These are phyloP conservation scores for Pammene fasciana DNA, from an alignment of 2,888 invertebrate genomes.

Conservation along the genomic window DNA sequence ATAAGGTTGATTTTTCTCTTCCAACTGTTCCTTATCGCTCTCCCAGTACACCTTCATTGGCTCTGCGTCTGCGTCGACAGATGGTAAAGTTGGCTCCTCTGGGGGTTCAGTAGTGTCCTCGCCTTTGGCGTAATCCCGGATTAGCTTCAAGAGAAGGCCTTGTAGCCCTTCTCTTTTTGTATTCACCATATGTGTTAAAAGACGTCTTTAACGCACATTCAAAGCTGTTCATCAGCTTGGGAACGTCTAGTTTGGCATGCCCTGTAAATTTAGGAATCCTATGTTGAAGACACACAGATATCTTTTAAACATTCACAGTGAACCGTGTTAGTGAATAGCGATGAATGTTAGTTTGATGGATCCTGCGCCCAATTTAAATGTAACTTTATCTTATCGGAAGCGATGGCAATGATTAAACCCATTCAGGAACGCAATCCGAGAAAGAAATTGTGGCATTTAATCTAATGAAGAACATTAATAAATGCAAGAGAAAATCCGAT, in stretches of 20 bases:
- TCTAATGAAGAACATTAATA: conserved; percentile 21
- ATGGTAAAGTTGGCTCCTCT: conserved; percentile 50
- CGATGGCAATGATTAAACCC: conserved; percentile 64
- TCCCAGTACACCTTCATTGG: conserved; percentile 80
- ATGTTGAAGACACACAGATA: conserved; percentile 83
- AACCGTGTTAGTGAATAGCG: conserved; percentile 59
- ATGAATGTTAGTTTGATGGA: conserved; percentile 62
- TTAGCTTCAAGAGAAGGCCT: conserved; percentile 73
- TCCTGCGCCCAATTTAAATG: conserved; percentile 60
- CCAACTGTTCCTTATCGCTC: conserved; percentile 65
- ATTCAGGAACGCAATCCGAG: conserved; percentile 60
- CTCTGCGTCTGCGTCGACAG: conserved; percentile 56
- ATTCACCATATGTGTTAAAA: conserved; percentile 77
- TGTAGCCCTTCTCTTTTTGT: conserved; percentile 70
- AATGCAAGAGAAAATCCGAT: conserved; percentile 32
- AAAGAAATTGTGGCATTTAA: conserved; percentile 58
- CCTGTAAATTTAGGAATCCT: conserved; percentile 83
- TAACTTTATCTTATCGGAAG: conserved; percentile 68
- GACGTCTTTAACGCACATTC: conserved; percentile 67
- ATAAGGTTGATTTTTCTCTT: conserved; percentile 65
- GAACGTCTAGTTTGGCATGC: conserved; percentile 74
- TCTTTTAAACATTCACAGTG: conserved; percentile 65
- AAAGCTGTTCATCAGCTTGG: conserved; percentile 71
- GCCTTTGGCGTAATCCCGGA: conserved; percentile 59
- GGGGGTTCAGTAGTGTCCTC: conserved; percentile 60